phyloP scores from a whole-genome alignment of 2,797 vertebrate genomes.

The Semaprochilodus insignis region DNA sequence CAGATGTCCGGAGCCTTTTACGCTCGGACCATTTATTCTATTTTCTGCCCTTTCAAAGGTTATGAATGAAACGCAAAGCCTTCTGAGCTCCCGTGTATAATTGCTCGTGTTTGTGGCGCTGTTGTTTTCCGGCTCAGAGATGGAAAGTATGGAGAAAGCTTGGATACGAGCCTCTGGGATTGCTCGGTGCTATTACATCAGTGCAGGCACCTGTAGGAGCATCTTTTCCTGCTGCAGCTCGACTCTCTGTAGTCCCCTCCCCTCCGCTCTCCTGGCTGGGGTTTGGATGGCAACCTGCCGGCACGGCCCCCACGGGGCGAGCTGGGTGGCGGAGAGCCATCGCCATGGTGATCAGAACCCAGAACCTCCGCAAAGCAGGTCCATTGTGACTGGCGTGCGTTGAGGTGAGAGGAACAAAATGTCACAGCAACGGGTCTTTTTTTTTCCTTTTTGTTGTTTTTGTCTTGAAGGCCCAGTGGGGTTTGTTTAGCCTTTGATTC shows the following conservation, averaged over 20 bases:
- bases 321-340: constrained; percentile 80
- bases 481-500: constrained; percentile 73
- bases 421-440: constrained; percentile 83
- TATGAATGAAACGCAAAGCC: constrained; percentile 62
- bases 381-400: constrained; percentile 80
- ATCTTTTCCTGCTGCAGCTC: constrained; percentile 40
- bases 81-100: not conserved
- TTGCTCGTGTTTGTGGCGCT: constrained; percentile 42
- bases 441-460: constrained; percentile 79
- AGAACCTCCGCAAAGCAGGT: constrained; percentile 76
- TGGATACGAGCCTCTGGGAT: constrained; percentile 48
- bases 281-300: constrained; percentile 70
- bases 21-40: constrained; percentile 67
- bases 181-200: constrained; percentile 48
- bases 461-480: constrained; percentile 72
- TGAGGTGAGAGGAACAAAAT: constrained; percentile 84
- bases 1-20: constrained; percentile 75
- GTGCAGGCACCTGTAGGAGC: constrained; percentile 60
- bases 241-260: constrained; percentile 47
- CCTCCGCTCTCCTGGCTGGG: constrained; percentile 60
- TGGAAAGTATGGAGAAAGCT: constrained; percentile 55
- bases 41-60: constrained; percentile 75
- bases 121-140: constrained; percentile 41
- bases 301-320: constrained; percentile 70
- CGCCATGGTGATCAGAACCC: constrained; percentile 84